Evolutionary conservation across 1,140 invertebrate genomes (phyloP), one percentile per base, ranked within the genome.

Genomic region (Neodiprion lecontei): DNA sequence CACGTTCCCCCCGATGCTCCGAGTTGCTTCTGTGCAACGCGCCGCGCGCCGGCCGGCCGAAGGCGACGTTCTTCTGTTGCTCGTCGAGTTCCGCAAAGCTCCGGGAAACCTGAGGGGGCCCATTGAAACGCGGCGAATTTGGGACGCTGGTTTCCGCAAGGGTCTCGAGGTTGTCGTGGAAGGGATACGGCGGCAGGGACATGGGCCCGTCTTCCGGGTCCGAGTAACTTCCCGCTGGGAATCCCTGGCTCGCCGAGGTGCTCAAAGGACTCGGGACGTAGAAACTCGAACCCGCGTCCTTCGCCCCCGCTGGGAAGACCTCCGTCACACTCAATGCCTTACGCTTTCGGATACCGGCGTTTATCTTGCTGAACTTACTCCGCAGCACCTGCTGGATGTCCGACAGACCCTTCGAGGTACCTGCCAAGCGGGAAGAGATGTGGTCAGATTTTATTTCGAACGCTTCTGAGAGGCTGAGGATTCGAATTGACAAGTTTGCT

Each of bases 261-360:
- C 73, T 47, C 75, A 89, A 74, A 1, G 91, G 92, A 84, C 90
- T 92, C 48, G 93, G 92, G 17, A 94, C 92, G 80, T 94, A 94
- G 81, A 94, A 94, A 49, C 90, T 93, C 10, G 88, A 85, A 12
- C 82, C 80, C 11, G 53, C 53, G 28, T 40, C 28, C 48, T 78
- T 86, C 17, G 85, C 82, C 66, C 85, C 85, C 12, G 76, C 72
- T 0, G 92, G 87, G 50, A 92, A 90, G 11, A 93, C 91, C 75
- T 94, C 92, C 72, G 92, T 91, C 7, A 93, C 92, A 67, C 91
- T 93, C 14, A 93, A 78, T 0, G 92, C 91, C 78, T 93, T 89
- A 72, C 92, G 86, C 75, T 89, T 91, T 70, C 92, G 83, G 69
- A 93, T 85, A 1, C 92, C 92, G 7, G 91, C 92, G 70, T 93